phyloP scores from a whole-genome alignment of 2,797 vertebrate species.

The Xyrichtys novacula region DNA sequence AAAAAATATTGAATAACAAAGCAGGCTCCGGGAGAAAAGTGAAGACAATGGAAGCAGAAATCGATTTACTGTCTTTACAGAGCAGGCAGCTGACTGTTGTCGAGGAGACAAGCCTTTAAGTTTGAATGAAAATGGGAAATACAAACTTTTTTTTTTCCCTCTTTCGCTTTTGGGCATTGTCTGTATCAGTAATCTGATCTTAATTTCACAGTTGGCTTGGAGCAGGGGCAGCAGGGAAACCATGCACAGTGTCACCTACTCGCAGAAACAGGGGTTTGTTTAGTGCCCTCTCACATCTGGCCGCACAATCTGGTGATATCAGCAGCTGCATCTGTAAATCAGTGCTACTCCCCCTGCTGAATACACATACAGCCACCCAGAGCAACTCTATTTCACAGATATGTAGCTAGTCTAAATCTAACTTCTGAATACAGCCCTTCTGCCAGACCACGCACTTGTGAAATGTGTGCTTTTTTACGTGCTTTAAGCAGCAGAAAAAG shows the following conservation, averaged over 20 bases:
- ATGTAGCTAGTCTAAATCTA: conserved; percentile 45
- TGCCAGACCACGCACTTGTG: conserved; percentile 16
- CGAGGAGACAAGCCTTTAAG: conserved; percentile 59
- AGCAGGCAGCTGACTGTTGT: conserved; percentile 60
- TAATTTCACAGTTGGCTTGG: conserved; percentile 84
- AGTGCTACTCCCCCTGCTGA: conserved; percentile 41
- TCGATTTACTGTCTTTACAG: conserved; percentile 77
- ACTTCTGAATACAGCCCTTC: conserved; percentile 23
- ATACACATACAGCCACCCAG: conserved; percentile 44
- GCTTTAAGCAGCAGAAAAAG: conserved; percentile 33
- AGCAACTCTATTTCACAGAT: conserved; percentile 64
- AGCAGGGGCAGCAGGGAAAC: conserved; percentile 66
- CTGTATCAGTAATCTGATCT: conserved; percentile 72
- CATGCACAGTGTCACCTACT: conserved; percentile 69
- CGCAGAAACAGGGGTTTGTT: conserved; percentile 67
- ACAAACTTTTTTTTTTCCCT: conserved; percentile 51
- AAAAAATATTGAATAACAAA: conserved; percentile 64
- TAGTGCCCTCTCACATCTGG: conserved; percentile 80
- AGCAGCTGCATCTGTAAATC: conserved; percentile 75
- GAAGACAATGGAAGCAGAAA: conserved; percentile 71
- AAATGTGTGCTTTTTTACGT: conserved; percentile 8
- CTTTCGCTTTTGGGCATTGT: conserved; percentile 46
- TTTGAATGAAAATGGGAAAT: conserved; percentile 76
- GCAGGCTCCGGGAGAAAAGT: conserved; percentile 45
- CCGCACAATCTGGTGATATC: conserved; percentile 79